These are phyloP conservation scores for Batillaria attramentaria DNA, from an alignment of 1,140 invertebrate species.

Conservation along the genomic window DNA sequence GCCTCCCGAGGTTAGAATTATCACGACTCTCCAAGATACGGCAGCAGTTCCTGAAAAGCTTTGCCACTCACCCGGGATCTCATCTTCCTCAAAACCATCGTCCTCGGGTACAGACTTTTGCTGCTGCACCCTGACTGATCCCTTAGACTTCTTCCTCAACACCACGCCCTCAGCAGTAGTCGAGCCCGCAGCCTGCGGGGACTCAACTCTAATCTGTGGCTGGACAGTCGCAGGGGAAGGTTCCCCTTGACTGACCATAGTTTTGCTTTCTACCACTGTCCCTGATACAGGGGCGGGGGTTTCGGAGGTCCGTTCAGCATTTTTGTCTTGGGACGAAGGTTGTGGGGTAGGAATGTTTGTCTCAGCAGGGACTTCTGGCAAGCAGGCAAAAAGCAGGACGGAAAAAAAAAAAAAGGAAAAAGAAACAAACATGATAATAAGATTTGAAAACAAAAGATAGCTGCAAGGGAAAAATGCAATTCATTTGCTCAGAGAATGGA, in stretches of 20 bases:
- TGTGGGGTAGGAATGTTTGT: constrained; percentile 15
- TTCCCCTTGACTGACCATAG: constrained; percentile 14
- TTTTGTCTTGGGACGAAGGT: background rate
- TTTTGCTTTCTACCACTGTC: constrained; percentile 10
- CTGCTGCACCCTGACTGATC: background rate
- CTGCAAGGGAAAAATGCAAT: too few species aligned
- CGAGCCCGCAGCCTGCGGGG: constrained; percentile 17
- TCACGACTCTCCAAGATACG: too few species aligned
- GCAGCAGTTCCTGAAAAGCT: too few species aligned
- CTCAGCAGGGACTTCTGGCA: constrained; percentile 27
- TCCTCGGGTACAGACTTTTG: constrained; percentile 32
- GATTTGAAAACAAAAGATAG: too few species aligned
- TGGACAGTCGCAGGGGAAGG: background rate
- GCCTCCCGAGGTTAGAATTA: too few species aligned
- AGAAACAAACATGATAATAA: background rate
- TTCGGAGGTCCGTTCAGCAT: background rate
- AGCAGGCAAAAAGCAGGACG: constrained; percentile 31
- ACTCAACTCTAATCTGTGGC: constrained; percentile 11
- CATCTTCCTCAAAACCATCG: constrained; percentile 51
- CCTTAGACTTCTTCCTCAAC: constrained; percentile 19
- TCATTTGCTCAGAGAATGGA: too few species aligned
- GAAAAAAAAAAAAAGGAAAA: constrained; percentile 21
- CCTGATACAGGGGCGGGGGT: constrained; percentile 9
- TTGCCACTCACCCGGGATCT: constrained; percentile 51
- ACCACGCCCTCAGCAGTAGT: constrained; percentile 23